Base-by-base conservation (phyloP, 2,888 invertebrate genomes). In the Aphodius granarius region DNA sequence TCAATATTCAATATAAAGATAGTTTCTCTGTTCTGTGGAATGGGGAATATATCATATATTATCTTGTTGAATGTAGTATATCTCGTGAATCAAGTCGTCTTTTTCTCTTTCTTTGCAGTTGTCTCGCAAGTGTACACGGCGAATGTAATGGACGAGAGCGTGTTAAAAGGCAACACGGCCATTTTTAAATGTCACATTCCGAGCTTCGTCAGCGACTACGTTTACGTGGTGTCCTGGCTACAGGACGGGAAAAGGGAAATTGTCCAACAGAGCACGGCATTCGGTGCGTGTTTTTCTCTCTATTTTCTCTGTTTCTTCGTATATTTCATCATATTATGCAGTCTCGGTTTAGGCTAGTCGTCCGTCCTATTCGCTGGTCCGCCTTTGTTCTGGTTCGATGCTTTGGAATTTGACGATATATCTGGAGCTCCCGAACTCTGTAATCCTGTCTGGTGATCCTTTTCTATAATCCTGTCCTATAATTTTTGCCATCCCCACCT, bases 111-210 rank as follows among this genome's bases (percentile, higher is more conserved):
- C 21, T 68, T 68, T 92, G 87, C 93, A 97, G 96, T 96, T 88
- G 96, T 97, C 85, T 93, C 95, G 85, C 96, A 96, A 91, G 91
- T 92, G 81, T 97, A 96, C 89, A 93, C 93, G 86, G 94, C 95
- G 84, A 96, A 96, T 91, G 93, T 96, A 84, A 95, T 96, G 95
- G 96, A 96, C 87, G 96, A 96, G 89, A 95, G 96, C 88, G 95
- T 96, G 82, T 91, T 96, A 83, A 92, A 94, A 87, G 96, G 96
- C 84, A 97, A 97, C 89, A 94, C 95, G 83, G 96, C 95, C 84
- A 94, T 96, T 87, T 90, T 96, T 86, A 96, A 96, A 91, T 97
- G 96, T 90, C 95, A 95, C 89, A 95, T 97, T 87, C 96, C 96
- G 83, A 95, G 95, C 89, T 96, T 96, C 89, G 95, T 96, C 82